A percentile compares a stretch with the other conserved stretches of the same genome.
phyloP scores from a whole-genome alignment of 1,140 invertebrate species.

The Homarus americanus region DNA sequence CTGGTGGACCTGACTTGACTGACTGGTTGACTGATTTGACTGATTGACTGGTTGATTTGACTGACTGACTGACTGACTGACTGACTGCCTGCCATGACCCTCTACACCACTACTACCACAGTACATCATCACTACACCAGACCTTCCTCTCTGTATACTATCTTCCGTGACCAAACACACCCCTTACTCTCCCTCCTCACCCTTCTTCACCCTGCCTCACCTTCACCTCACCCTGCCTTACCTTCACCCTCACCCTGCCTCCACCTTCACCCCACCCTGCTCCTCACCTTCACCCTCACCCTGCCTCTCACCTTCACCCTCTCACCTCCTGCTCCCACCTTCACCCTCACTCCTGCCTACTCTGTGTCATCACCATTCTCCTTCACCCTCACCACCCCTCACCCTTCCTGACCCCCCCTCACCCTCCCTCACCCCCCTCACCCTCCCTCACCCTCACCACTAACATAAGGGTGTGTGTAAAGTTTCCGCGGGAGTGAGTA shows the following conservation, averaged over 20 bases:
- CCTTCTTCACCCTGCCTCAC: too few relatives aligned
- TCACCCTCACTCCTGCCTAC: not conserved
- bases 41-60: too few relatives aligned
- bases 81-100: too few relatives aligned
- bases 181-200: too few relatives aligned
- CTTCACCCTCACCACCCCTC: not conserved
- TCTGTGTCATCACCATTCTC: not conserved
- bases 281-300: not conserved
- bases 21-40: too few relatives aligned
- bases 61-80: too few relatives aligned
- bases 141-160: slow-evolving; percentile 6
- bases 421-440: not conserved
- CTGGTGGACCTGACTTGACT: too few relatives aligned
- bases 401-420: too few relatives aligned
- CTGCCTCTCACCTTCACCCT: not conserved
- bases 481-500: slow-evolving; percentile 9
- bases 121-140: not conserved
- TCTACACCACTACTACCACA: too few relatives aligned
- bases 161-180: not conserved
- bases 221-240: too few relatives aligned
- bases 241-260: too few relatives aligned
- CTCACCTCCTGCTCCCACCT: not conserved
- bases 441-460: not conserved
- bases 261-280: slow-evolving; percentile 10
- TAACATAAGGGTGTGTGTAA: not conserved